Evolutionary conservation across 2,797 vertebrate species (phyloP), one percentile per base, ranked within the genome.

Genomic region (Erpetoichthys calabaricus): DNA sequence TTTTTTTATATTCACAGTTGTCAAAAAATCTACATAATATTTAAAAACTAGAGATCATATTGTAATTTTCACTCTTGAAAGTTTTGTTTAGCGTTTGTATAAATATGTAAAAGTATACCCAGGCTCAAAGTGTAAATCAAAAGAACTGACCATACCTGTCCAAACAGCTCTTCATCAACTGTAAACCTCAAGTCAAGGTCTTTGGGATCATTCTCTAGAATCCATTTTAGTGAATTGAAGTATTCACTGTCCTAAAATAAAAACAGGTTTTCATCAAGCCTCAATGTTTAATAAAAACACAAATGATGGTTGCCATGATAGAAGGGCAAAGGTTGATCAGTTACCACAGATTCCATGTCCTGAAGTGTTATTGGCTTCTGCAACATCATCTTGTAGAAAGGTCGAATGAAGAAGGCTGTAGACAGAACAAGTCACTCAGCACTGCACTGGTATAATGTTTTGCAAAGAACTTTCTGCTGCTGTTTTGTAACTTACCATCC

Each of bases 351-450:
- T 68, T 97, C 94, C 94, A 98, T 98, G 64, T 98, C 95, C 63
- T 89, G 87, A 59, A 98, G 87, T 0, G 78, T 89, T 75, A 98
- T 98, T 9, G 85, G 74, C 66, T 98, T 98, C 70, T 97, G 92
- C 55, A 98, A 84, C 94, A 94, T 97, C 95, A 98, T 98, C 82
- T 96, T 98, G 77, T 98, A 98, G 75, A 98, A 97, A 2, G 95
- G 95, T 45, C 94, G 87, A 72, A 98, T 98, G 75, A 98, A 98
- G 76, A 98, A 98, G 7, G 92, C 95, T 98, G 72, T 57, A 57
- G 69, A 77, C 62, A 73, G 57, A 56, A 44, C 42, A 57, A 2
- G n/a, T 25, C 49, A 51, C 10, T 51, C 25, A 10, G 25, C 8
- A 10, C 6, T 9, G 8, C 44, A 3, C 52, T 9, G 25, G 41